A percentile compares a stretch with the other conserved stretches of the same genome.
phyloP scores from a whole-genome alignment of 23 tunicate genomes.

The Ciona savignyi region DNA sequence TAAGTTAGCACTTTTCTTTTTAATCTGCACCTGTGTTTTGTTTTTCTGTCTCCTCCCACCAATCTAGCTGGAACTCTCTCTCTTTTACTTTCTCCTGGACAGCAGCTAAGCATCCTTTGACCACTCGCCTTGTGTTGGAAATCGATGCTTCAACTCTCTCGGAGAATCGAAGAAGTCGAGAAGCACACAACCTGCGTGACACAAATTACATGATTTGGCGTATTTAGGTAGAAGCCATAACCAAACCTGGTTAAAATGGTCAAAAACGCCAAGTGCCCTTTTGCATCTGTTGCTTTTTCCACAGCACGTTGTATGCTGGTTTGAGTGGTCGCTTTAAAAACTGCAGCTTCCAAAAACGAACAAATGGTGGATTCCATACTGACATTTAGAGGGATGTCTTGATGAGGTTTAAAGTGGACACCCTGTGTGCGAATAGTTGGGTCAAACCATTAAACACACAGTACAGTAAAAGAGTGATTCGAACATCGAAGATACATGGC shows the following conservation, averaged over 20 bases:
- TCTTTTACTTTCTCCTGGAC: slow-evolving; percentile 10
- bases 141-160: slow-evolving; percentile 50
- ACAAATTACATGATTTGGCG: background rate
- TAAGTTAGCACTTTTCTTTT: no score
- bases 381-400: slow-evolving; percentile 21
- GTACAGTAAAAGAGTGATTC: no score
- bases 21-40: background rate
- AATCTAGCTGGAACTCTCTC: slow-evolving; percentile 18
- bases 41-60: slow-evolving; percentile 46
- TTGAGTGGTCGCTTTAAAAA: slow-evolving; percentile 55
- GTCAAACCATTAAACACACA: no score
- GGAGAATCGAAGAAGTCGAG: slow-evolving; percentile 29
- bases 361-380: slow-evolving; percentile 25
- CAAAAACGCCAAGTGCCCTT: slow-evolving; percentile 33
- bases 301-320: slow-evolving; percentile 33
- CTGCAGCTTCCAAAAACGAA: slow-evolving; percentile 36
- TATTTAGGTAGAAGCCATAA: no score
- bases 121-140: slow-evolving; percentile 29
- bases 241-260: slow-evolving; percentile 40
- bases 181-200: slow-evolving; percentile 28
- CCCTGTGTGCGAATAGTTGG: no score
- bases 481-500: no score
- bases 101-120: slow-evolving; percentile 44
- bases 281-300: slow-evolving; percentile 19
- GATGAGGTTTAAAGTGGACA: background rate